A percentile compares a stretch with the other conserved stretches of the same genome.
phyloP scores from a whole-genome alignment of 2,113 vertebrate genomes.

The Prionailurus bengalensis region DNA sequence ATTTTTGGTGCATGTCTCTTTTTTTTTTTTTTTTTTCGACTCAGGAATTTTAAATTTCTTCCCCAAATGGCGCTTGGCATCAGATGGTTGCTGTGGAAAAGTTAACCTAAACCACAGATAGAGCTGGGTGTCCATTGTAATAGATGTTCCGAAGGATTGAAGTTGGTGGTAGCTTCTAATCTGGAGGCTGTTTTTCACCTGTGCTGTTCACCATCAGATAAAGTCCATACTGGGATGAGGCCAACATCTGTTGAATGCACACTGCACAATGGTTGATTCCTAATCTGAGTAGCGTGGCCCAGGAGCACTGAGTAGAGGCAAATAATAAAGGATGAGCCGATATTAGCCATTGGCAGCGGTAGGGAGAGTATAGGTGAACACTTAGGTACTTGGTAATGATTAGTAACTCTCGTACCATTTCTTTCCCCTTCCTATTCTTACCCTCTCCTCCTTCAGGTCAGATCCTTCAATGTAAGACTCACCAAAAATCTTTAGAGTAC shows the following conservation, averaged over 20 bases:
- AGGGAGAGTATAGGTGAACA: background rate
- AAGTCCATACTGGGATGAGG: background rate
- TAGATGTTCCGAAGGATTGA: background rate
- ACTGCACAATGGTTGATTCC: background rate
- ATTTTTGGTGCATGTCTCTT: background rate
- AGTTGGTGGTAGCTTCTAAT: background rate
- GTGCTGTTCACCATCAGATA: background rate
- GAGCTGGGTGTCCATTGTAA: background rate
- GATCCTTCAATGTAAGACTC: background rate
- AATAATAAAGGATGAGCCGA: background rate
- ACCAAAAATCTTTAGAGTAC: background rate
- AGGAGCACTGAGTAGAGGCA: background rate
- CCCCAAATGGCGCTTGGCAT: background rate
- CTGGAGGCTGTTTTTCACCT: background rate
- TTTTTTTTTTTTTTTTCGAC: background rate
- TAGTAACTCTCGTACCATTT: background rate
- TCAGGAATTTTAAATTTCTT: background rate
- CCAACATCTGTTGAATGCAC: background rate
- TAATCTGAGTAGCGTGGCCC: background rate
- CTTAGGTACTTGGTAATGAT: background rate
- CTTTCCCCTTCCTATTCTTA: background rate
- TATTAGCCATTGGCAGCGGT: background rate
- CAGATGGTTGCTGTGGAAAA: background rate
- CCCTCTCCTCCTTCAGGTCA: background rate
- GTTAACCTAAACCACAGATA: background rate